Evolutionary conservation across 2,797 vertebrate genomes (phyloP), one percentile per base, ranked within the genome.

Genomic region (Gymnoscopelus braueri): DNA sequence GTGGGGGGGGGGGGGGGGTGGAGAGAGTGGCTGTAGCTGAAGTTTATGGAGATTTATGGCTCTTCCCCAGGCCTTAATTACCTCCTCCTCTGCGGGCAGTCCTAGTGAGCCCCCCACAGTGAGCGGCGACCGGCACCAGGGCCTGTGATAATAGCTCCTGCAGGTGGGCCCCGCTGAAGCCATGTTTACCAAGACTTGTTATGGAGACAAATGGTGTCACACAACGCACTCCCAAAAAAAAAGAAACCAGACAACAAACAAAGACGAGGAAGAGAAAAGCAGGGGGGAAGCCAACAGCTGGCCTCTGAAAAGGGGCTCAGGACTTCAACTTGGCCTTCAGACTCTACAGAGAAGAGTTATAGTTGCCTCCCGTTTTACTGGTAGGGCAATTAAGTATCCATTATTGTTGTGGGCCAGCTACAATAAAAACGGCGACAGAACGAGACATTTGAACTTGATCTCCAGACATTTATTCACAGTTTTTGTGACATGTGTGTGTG

Each of bases 41-140:
- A 91, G 92, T 94, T 94, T 94, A 93, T 94, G 93, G 93, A 94
- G 94, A 95, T 94, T 92, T 94, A 94, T 95, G 89, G 82, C 84
- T 87, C 88, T 89, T 92, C 86, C 80, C 64, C 54, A 62, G 81
- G 80, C 79, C 84, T 86, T 94, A 93, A 94, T 93, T 90, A 90
- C 92, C 92, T 93, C 82, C 89, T 91, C 84, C 89, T 87, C 88
- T 72, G 90, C 87, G 90, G 92, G 92, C 82, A 91, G 90, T 90
- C 91, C 85, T 85, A 44, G 86, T 74, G 88, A 79, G 84, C 85
- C 63, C 77, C 83, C 86, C 32, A 88, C 77, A 70, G 93, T 87
- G 83, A 88, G 84, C 77, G 61, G 75, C 72, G 48, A 84, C 83
- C 81, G 90, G 88, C 80, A 89, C 89, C 80, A 64, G 82, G 89